Evolutionary conservation across 1,140 invertebrate species (phyloP).

Genomic region (Drosophila takahashii): DNA sequence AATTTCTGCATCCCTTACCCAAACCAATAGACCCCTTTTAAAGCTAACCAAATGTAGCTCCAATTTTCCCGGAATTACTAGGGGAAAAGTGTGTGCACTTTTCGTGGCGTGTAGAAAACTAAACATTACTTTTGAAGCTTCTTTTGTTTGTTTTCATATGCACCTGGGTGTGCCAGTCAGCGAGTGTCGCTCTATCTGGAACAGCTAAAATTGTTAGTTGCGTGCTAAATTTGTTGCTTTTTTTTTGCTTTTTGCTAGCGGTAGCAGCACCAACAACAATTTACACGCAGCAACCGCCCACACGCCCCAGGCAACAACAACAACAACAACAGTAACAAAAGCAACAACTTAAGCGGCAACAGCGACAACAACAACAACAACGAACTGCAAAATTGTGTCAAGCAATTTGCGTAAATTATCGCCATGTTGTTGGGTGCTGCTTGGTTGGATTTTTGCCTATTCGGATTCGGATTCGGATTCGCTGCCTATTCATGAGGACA

Average conservation of each 20-base stretch:
- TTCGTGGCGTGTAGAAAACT: conserved; percentile 25
- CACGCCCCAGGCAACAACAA: conserved; percentile 29
- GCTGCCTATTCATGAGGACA: conserved; percentile 49
- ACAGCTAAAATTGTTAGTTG: conserved; percentile 83
- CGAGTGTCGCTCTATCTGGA: conserved; percentile 57
- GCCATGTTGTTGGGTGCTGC: conserved; percentile 45
- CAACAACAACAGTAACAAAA: no score
- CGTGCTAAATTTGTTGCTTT: conserved; percentile 72
- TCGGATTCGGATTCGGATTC: conserved; percentile 7
- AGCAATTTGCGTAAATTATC: conserved; percentile 83
- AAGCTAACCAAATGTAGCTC: neutral
- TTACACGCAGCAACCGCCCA: conserved; percentile 54
- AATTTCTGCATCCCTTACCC: neutral
- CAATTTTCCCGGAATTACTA: neutral
- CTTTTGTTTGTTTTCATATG: conserved; percentile 52
- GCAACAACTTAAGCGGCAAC: conserved; percentile 21
- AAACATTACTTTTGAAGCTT: conserved; percentile 24
- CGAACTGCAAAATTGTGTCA: conserved; percentile 70
- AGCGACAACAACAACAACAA: conserved; percentile 24
- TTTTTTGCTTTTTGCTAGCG: conserved; percentile 30
- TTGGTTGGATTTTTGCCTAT: conserved; percentile 29
- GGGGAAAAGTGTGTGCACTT: conserved; percentile 8
- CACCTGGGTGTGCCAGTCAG: conserved; percentile 51
- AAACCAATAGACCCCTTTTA: neutral
- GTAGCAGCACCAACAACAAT: conserved; percentile 31